phyloP scores from a whole-genome alignment of 2,888 invertebrate species.

The Drosophila heteroneura region DNA sequence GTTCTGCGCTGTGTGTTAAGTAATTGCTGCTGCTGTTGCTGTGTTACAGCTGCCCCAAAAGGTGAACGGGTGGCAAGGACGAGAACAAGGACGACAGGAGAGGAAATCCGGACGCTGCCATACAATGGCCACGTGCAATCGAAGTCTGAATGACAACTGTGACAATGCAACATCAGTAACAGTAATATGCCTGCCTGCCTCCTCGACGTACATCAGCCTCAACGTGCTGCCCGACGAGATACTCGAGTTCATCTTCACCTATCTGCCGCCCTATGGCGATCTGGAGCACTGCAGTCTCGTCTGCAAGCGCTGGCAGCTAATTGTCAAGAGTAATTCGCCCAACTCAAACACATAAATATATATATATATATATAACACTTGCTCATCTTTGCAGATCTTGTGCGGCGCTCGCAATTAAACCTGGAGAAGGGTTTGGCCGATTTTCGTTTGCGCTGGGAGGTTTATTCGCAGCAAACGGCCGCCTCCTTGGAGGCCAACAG shows the following conservation, averaged over 20 bases:
- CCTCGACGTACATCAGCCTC: constrained; percentile 65
- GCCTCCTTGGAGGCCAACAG: constrained; percentile 40
- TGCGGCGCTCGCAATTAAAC: constrained; percentile 90
- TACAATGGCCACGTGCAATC: constrained; percentile 10
- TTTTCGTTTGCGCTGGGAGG: constrained; percentile 92
- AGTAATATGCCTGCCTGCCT: constrained; percentile 7
- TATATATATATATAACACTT: background rate
- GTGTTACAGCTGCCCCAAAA: constrained; percentile 20
- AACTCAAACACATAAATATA: background rate
- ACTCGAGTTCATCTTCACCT: constrained; percentile 94
- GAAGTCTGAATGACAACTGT: constrained; percentile 47
- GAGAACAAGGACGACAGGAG: constrained; percentile 29
- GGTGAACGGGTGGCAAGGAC: constrained; percentile 57
- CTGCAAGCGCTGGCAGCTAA: constrained; percentile 93
- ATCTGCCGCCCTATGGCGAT: constrained; percentile 96
- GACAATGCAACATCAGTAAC: constrained; percentile 30
- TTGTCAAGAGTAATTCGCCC: constrained; percentile 90
- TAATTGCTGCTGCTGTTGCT: background rate
- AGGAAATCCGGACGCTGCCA: constrained; percentile 25
- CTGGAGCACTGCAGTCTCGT: constrained; percentile 94
- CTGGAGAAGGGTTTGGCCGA: constrained; percentile 91
- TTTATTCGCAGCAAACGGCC: constrained; percentile 84
- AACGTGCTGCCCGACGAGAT: constrained; percentile 96
- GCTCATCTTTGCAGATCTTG: constrained; percentile 88
- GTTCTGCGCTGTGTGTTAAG: background rate